phyloP scores from a whole-genome alignment of 2,797 vertebrate species.

The Coregonus suidteri region DNA sequence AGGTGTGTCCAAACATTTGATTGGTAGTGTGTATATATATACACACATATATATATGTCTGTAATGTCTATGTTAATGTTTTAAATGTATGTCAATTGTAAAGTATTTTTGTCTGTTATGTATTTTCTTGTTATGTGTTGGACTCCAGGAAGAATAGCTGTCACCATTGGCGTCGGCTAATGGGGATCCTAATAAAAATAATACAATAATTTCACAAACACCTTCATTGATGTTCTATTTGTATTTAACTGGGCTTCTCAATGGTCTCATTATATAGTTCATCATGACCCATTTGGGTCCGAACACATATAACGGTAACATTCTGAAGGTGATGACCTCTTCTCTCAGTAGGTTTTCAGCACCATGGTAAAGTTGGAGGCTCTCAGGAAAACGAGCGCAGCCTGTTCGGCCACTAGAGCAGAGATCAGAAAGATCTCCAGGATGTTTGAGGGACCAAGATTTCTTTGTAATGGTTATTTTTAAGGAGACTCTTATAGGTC shows the following conservation, averaged over 20 bases:
- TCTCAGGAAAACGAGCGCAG: slow-evolving; percentile 4
- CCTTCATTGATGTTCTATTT: neutral
- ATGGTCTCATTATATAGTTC: neutral
- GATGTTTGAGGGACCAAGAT: neutral
- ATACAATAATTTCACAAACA: neutral
- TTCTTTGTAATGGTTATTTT: neutral
- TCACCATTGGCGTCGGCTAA: too few species aligned
- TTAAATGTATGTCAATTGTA: too few species aligned
- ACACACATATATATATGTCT: too few species aligned
- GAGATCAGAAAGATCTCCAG: neutral
- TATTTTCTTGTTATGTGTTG: too few species aligned
- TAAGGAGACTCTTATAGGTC: neutral
- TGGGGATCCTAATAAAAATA: neutral
- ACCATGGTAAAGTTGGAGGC: slow-evolving; percentile 11
- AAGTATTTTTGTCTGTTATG: too few species aligned
- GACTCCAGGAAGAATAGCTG: too few species aligned
- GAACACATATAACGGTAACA: neutral
- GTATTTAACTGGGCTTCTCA: neutral
- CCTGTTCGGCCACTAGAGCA: slow-evolving; percentile 13
- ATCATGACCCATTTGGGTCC: neutral
- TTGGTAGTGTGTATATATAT: too few species aligned
- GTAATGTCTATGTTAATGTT: too few species aligned
- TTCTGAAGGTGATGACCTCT: neutral
- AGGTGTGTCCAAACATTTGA: too few species aligned
- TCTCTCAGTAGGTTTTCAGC: slow-evolving; percentile 7